Conservation (phyloP, 2,888 invertebrate genomes). For the Argyresthia goedartella region DNA sequence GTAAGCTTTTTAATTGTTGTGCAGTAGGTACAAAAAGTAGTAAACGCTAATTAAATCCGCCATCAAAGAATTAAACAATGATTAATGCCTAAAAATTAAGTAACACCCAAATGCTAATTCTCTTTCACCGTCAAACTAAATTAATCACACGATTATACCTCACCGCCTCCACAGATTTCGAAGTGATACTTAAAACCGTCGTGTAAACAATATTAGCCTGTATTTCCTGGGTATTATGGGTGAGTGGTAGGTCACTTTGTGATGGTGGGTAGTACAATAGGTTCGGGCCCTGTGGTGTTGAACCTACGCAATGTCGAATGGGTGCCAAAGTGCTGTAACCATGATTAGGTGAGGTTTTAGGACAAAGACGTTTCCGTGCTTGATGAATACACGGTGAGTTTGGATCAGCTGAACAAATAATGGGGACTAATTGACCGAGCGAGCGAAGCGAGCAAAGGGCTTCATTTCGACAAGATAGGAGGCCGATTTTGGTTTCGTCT, state of each 20-base stretch:
- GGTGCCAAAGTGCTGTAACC: not conserved
- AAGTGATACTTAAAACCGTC: not conserved
- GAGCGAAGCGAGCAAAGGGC: no score
- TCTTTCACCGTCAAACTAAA: not conserved
- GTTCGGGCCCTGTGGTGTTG: conserved; percentile 1
- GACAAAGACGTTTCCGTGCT: no score
- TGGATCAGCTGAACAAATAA: no score
- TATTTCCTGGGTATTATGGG: no score
- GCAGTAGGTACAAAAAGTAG: no score
- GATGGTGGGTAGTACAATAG: not conserved
- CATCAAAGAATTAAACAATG: not conserved
- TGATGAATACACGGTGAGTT: no score
- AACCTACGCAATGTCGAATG: conserved; percentile 5
- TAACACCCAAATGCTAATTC: not conserved
- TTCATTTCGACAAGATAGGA: no score
- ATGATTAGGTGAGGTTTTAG: not conserved
- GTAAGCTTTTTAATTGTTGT: no score
- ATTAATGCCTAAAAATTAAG: not conserved
- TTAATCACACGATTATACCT: not conserved
- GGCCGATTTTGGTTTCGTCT: no score
- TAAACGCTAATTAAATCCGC: no score
- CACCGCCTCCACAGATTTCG: not conserved
- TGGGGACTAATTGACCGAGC: no score
- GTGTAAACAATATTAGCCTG: not conserved
- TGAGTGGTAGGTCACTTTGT: not conserved